Evolutionary conservation across 2,888 invertebrate species (phyloP).

Genomic region (Rotaria sp.): DNA sequence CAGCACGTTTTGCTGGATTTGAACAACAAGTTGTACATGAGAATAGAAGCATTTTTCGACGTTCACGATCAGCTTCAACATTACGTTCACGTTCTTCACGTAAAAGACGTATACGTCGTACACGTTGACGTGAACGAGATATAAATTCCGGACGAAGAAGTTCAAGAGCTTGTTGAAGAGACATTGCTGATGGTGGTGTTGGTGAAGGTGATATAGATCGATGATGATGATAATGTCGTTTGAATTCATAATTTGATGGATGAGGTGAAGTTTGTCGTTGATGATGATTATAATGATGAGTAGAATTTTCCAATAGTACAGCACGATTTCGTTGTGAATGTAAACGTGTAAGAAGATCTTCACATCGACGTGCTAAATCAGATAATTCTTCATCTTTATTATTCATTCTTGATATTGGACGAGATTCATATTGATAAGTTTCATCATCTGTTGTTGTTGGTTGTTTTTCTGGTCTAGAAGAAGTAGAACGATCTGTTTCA

Average conservation of each 20-base stretch:
- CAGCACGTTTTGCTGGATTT: neutral
- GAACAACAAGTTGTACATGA: neutral
- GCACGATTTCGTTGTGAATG: neutral
- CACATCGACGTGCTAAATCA: conserved; percentile 22
- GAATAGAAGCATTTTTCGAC: neutral
- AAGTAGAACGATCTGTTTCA: neutral
- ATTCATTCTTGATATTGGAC: neutral
- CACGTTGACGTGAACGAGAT: conserved; percentile 23
- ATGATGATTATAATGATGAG: neutral
- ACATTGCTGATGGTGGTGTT: neutral
- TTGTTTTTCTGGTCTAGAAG: neutral
- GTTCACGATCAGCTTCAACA: neutral
- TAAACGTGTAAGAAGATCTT: neutral
- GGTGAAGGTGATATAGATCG: neutral
- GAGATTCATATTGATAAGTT: neutral
- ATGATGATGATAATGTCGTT: neutral
- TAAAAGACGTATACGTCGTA: neutral
- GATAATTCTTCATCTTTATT: neutral
- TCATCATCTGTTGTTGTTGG: neutral
- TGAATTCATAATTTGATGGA: neutral
- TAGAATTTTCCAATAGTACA: neutral
- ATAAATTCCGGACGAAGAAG: conserved; percentile 21
- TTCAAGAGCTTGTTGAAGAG: conserved; percentile 3
- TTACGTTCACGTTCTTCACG: conserved; percentile 24
- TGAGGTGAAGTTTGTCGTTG: neutral